Evolutionary conservation across 2,888 invertebrate species (phyloP), one percentile per base, ranked within the genome.

Genomic region (Biston betularia): DNA sequence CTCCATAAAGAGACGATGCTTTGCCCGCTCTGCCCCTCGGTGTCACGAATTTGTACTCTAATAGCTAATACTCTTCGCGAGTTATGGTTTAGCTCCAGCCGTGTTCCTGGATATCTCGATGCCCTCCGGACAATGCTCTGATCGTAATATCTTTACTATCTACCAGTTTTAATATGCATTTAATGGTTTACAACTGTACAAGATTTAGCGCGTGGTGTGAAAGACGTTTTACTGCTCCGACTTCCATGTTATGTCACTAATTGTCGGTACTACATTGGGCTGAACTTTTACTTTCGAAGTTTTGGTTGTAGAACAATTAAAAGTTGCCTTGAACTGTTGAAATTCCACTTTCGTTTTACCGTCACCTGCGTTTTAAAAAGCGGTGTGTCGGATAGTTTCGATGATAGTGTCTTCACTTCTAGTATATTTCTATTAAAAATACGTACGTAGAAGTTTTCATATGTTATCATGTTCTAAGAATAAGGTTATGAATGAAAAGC

Each of bases 41-140:
- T 89, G 89, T 89, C 91, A 90, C 90, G 90, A 89, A 89, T 89
- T 87, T 87, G 86, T 90, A 82, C 50, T 55, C 63, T 63, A 68
- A 67, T 78, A 76, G 81, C 76, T 63, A 68, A 67, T 78, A 76
- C 80, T 76, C 74, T 80, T 68, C 67, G 73, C 75, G 73, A 82
- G 72, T 83, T 82, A 83, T 74, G 77, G 75, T 70, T 65, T 63
- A 65, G 65, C 76, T 69, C 63, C 77, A 72, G 63, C 71, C 77
- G 48, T 78, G 81, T 83, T 76, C 74, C 72, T 71, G 71, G 75
- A 77, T 79, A 74, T 70, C 70, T 72, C 63, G 71, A 71, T 72
- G 62, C 52, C 66, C 67, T 53, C 65, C 56, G 70, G 68, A 69
- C 69, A 63, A 59, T 65, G 64, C 65, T 64, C 63, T 64, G 69